Conservation (phyloP, 2,888 invertebrate species). For the Meteorus cinctellus region DNA sequence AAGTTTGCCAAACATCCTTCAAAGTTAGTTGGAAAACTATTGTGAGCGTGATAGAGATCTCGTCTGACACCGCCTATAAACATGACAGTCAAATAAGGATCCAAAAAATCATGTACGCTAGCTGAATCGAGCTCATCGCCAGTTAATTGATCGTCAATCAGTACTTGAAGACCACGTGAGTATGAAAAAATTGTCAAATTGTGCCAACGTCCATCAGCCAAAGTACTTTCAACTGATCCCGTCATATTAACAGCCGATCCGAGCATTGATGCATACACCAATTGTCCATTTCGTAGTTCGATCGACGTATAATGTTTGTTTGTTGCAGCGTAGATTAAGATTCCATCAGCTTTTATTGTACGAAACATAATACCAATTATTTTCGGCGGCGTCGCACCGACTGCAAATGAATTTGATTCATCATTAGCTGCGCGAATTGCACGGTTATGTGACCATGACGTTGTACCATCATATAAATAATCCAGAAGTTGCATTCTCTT, state of each 20-base stretch:
- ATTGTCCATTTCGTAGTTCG: conserved; percentile 84
- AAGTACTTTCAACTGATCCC: conserved; percentile 76
- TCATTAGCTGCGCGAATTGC: conserved; percentile 57
- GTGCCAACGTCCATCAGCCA: conserved; percentile 93
- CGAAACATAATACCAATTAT: conserved; percentile 86
- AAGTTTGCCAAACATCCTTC: conserved; percentile 94
- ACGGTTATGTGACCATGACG: conserved; percentile 77
- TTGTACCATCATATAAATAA: conserved; percentile 83
- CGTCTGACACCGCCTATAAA: conserved; percentile 85
- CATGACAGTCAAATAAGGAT: conserved; percentile 88
- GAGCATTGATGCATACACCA: conserved; percentile 87
- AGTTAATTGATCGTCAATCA: conserved; percentile 81
- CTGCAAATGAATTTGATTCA: conserved; percentile 53
- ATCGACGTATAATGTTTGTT: conserved; percentile 90
- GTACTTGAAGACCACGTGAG: conserved; percentile 81
- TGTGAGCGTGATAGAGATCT: conserved; percentile 76
- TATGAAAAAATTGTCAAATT: conserved; percentile 85
- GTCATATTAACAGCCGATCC: conserved; percentile 89
- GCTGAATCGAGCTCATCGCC: conserved; percentile 91
- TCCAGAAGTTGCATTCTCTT: conserved; percentile 90
- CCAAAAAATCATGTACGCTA: conserved; percentile 92
- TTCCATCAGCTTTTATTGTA: conserved; percentile 84
- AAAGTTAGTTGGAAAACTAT: conserved; percentile 79
- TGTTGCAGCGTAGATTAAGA: conserved; percentile 90
- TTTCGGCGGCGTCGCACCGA: conserved; percentile 77